Base-by-base conservation (phyloP, 1,140 invertebrate genomes). In the Bombyx mandarina region DNA sequence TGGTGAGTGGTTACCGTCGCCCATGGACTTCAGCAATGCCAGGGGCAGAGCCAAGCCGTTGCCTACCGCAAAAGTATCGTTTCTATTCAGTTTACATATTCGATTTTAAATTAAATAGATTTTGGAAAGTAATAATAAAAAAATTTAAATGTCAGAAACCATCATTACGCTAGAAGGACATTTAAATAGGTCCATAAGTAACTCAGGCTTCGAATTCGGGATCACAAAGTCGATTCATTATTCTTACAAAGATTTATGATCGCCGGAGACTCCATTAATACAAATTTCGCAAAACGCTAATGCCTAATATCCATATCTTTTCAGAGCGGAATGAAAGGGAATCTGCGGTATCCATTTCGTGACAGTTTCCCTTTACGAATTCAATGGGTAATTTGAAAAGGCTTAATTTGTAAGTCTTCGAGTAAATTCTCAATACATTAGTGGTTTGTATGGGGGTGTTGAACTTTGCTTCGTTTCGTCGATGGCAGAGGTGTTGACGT, bases 161-260 rank as follows among this genome's bases (percentile, higher is more conserved):
- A 56, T 48, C 54, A 49, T 49, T 43, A 56, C 43, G 46, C 54
- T 35, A 12, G 43, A 49, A 49, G 26, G 26, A 35, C 54, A 35
- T 22, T 47, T 42, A 48, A 56, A 56, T 56, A 35, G 54, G 46
- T 56, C 57, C 59, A 57, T 62, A 60, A 65, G 57, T 65, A 57
- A 53, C 49, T 50, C 46, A 59, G 54, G 58, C 52, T 50, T 54
- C 6, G 22, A 54, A 10, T 43, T 44, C 52, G 53, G 59, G 63
- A 62, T 65, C 57, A 60, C 51, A 49, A 52, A 60, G 59, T 57
- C 60, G 57, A 62, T 65, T 65, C 63, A 65, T 65, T 65, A 62
- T 62, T 60, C 60, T 63, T 52, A 47, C 48, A 51, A 55, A 62
- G 60, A 65, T 62, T 61, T 65, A 65, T 65, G 63, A 42, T 56